Percentiles rank a stretch among this genome's conserved stretches.
These are phyloP conservation scores for Gallirallus australis DNA, from an alignment of 2,797 vertebrate genomes.

Conservation along the genomic window DNA sequence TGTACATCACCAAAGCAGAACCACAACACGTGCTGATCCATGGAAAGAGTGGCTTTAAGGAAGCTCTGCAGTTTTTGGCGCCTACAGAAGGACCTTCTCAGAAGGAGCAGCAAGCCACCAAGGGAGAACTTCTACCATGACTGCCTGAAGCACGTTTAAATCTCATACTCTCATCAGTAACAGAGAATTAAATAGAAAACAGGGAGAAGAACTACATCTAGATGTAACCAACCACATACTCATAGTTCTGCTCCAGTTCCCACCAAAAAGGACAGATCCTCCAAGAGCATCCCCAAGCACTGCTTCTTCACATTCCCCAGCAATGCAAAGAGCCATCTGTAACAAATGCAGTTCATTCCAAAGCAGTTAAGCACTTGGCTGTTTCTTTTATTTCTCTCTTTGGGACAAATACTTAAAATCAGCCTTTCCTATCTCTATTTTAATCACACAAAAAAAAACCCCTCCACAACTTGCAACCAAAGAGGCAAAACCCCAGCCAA, in stretches of 20 bases:
- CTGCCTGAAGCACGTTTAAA: background rate
- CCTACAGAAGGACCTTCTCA: background rate
- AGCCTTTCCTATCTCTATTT: background rate
- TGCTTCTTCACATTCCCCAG: background rate
- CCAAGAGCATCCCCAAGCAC: background rate
- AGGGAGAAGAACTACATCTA: background rate
- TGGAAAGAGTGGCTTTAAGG: background rate
- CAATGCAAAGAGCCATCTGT: background rate
- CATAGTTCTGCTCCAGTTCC: constrained; percentile 8
- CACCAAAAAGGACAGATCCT: background rate
- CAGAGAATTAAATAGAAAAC: background rate
- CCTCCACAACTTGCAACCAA: background rate
- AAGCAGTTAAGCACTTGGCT: constrained; percentile 3
- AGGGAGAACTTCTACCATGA: background rate
- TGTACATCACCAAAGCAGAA: background rate
- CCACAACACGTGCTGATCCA: background rate
- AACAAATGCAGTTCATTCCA: background rate
- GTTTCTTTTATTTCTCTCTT: constrained; percentile 27
- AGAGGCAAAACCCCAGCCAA: background rate
- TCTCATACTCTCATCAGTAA: background rate
- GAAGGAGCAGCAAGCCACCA: background rate
- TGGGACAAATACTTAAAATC: constrained; percentile 11
- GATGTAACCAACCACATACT: background rate
- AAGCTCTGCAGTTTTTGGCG: background rate
- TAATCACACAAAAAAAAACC: background rate